Evolutionary conservation across 1,140 invertebrate genomes (phyloP).

Genomic region (Odontomachus brunneus): DNA sequence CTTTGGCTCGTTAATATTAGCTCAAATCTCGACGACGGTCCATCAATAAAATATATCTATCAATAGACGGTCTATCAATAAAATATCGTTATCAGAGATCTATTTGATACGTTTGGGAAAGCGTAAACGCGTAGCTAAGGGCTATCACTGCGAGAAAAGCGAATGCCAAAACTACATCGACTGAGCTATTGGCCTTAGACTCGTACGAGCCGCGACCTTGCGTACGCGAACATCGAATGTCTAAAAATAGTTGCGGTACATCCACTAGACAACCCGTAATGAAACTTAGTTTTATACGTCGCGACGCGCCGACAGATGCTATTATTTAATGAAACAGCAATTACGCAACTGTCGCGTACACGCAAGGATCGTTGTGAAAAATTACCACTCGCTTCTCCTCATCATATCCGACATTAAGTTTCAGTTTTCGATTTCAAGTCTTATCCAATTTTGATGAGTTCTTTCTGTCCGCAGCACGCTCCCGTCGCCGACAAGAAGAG

Average conservation of each 20-base stretch:
- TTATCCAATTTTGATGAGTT: not conserved
- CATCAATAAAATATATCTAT: no score
- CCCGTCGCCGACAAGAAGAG: slow-evolving; percentile 87
- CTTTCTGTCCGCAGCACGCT: slow-evolving; percentile 77
- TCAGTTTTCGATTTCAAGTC: slow-evolving; percentile 46
- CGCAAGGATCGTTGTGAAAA: no score
- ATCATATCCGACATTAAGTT: no score
- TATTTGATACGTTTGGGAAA: no score
- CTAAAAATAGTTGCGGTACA: slow-evolving; percentile 55
- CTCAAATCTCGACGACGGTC: no score
- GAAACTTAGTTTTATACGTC: not conserved
- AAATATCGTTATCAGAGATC: no score
- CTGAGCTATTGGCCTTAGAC: slow-evolving; percentile 60
- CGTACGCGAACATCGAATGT: slow-evolving; percentile 14
- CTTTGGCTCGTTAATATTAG: no score
- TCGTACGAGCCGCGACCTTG: slow-evolving; percentile 48
- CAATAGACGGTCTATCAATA: no score
- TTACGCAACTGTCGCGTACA: no score
- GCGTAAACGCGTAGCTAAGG: not conserved
- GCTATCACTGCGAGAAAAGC: not conserved
- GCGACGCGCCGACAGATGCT: not conserved
- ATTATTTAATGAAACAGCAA: not conserved
- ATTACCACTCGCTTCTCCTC: no score
- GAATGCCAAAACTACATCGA: slow-evolving; percentile 59
- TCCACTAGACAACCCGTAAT: not conserved